Evolutionary conservation across 2,888 invertebrate species (phyloP).

Genomic region (Entomobrya multifasciata): DNA sequence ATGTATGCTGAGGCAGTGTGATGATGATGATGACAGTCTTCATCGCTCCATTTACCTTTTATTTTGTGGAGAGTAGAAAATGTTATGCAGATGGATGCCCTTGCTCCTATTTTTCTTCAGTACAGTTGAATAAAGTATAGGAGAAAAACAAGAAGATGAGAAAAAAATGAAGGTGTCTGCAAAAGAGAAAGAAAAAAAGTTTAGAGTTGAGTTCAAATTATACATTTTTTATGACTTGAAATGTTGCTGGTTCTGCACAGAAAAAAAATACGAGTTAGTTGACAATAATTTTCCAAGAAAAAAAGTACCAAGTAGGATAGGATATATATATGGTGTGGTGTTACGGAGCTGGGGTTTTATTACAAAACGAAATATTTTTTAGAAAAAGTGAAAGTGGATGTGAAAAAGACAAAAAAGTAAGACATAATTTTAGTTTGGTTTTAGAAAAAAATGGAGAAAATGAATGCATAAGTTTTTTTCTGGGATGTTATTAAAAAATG

Average conservation of each 20-base stretch:
- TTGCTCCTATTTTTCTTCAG: slow-evolving; percentile 19
- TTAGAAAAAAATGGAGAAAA: not conserved
- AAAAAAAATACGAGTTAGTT: not conserved
- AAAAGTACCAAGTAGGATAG: not conserved
- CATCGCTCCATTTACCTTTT: slow-evolving; percentile 33
- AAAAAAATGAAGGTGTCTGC: slow-evolving; percentile 1
- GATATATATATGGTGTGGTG: not conserved
- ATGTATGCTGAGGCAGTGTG: slow-evolving; percentile 20
- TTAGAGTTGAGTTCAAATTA: slow-evolving; percentile 2
- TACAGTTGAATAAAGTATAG: not conserved
- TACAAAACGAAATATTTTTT: too few relatives aligned
- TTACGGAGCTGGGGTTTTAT: too few relatives aligned
- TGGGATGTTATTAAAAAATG: slow-evolving; percentile 42
- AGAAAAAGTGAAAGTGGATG: not conserved
- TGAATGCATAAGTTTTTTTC: not conserved
- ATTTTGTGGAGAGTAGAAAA: not conserved
- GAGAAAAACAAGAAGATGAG: not conserved
- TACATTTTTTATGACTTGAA: slow-evolving; percentile 28
- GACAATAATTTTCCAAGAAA: not conserved
- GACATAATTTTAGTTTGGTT: not conserved
- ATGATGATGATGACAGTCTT: slow-evolving; percentile 17
- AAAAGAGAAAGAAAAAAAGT: not conserved
- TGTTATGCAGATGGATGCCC: slow-evolving; percentile 35
- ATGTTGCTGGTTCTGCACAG: not conserved
- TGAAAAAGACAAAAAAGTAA: not conserved